phyloP scores from a whole-genome alignment of 1,140 invertebrate genomes.

The Pinna nobilis region DNA sequence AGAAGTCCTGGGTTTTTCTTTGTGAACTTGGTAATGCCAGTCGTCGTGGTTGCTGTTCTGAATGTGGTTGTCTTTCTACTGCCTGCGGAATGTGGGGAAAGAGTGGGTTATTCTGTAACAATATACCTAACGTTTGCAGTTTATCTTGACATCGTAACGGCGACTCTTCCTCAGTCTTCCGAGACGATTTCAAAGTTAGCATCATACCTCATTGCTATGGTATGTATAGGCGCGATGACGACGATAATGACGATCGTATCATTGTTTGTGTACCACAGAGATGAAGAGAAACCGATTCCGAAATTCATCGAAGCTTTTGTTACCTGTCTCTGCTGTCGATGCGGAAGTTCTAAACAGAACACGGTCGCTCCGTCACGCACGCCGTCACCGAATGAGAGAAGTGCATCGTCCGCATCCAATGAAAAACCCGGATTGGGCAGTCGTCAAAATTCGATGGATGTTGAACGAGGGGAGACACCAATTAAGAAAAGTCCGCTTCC shows the following conservation, averaged over 20 bases:
- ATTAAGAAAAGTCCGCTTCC: background rate
- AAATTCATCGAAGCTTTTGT: background rate
- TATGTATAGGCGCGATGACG: conserved; percentile 27
- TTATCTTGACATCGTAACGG: conserved; percentile 78
- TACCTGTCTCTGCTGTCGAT: background rate
- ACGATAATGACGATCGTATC: conserved; percentile 28
- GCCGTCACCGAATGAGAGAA: background rate
- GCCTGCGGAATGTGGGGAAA: conserved; percentile 78
- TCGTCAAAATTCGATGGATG: background rate
- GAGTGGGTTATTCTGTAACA: conserved; percentile 78
- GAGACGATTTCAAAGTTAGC: conserved; percentile 56
- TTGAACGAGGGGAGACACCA: background rate
- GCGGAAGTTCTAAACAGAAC: background rate
- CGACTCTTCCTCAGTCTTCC: conserved; percentile 78
- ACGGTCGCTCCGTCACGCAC: background rate
- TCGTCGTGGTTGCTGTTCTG: conserved; percentile 77
- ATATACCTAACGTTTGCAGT: conserved; percentile 78
- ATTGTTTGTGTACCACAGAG: conserved; percentile 30
- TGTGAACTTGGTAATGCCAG: conserved; percentile 78
- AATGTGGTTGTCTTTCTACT: conserved; percentile 78
- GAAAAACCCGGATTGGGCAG: background rate
- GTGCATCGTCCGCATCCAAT: background rate
- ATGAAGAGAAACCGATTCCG: conserved; percentile 28
- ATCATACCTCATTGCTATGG: conserved; percentile 33
- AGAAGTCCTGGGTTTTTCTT: conserved; percentile 69